Evolutionary conservation across 2,113 vertebrate genomes (phyloP), one percentile per base, ranked within the genome.

Genomic region (Scalopus aquaticus): DNA sequence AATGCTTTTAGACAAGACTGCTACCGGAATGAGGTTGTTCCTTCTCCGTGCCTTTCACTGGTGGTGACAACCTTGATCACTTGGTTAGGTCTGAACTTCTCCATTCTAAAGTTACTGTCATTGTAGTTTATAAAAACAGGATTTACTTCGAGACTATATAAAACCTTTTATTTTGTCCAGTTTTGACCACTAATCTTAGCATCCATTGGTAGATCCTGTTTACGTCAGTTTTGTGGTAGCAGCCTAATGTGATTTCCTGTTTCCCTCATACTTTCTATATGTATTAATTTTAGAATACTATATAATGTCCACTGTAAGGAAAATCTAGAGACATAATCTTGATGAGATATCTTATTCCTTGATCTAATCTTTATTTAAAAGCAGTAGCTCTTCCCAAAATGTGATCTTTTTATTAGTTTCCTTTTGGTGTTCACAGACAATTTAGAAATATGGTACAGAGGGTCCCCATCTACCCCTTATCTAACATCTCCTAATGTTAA

Each of bases 121-220:
- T 86, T 83, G 35, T 15, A 84, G 65, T 89, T 95, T 91, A 96
- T 78, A 73, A 91, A 65, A 83, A 86, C 44, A 83, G 76, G 51
- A 76, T 72, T 54, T 80, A 56, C 83, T 84, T 91, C 80, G 86
- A 95, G 78, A 65, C 51, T 60, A 42, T 60, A 65, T 58, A 91
- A 93, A 73, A 60, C 67, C 20, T 80, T 93, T 93, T 86, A 73
- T 62, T 58, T 62, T 84, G 78, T 51, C 19, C 78, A 70, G 39
- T 39, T 83, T 62, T 56, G 22, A 56, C 74, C 15, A 67, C 95
- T 96, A 37, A 94, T 83, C 69, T 79, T 93, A 92, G 81, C 89
- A 94, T 79, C 39, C 35, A 15, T 85, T 91, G 92, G 87, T 62
- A 80, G 64, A 76, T 93, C 20, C 74, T 86, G 17, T 90, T 78